These are phyloP conservation scores for Molossus molossus DNA, from an alignment of 2,797 vertebrate species.

Conservation along the genomic window DNA sequence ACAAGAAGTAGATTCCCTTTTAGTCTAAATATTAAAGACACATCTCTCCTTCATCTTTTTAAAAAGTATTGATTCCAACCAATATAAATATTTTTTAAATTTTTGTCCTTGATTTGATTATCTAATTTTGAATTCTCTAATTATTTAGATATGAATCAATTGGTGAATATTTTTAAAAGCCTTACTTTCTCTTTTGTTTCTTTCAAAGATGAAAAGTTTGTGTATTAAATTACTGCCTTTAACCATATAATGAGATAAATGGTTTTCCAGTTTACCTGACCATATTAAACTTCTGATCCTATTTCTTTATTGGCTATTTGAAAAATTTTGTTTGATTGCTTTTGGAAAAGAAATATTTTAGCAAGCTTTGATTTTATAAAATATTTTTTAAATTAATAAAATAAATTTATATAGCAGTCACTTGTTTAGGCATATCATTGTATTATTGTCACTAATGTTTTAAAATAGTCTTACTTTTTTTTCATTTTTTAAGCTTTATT, in stretches of 20 bases:
- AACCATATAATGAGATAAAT: not conserved
- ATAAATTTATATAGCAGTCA: conserved; percentile 2
- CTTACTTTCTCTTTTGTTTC: conserved; percentile 23
- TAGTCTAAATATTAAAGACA: not conserved
- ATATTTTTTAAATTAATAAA: conserved; percentile 45
- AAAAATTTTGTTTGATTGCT: not conserved
- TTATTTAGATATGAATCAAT: not conserved
- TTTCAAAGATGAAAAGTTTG: not conserved
- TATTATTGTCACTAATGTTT: conserved; percentile 36
- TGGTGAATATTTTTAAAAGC: not conserved
- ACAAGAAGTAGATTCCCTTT: not conserved
- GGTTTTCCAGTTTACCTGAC: conserved; percentile 23
- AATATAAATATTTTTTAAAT: not conserved
- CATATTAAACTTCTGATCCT: not conserved
- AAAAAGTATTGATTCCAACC: not conserved
- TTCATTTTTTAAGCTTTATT: conserved; percentile 85
- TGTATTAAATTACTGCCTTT: not conserved
- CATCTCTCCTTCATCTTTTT: not conserved
- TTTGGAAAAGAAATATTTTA: not conserved
- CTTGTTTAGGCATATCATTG: not conserved
- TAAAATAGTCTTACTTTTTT: conserved; percentile 72
- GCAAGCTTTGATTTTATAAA: conserved; percentile 51
- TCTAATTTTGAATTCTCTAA: not conserved
- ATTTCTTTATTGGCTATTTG: not conserved
- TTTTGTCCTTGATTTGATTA: not conserved